A percentile compares a stretch with the other conserved stretches of the same genome.
Conservation (phyloP, 2,888 invertebrate genomes). For the Isoperla grammatica region DNA sequence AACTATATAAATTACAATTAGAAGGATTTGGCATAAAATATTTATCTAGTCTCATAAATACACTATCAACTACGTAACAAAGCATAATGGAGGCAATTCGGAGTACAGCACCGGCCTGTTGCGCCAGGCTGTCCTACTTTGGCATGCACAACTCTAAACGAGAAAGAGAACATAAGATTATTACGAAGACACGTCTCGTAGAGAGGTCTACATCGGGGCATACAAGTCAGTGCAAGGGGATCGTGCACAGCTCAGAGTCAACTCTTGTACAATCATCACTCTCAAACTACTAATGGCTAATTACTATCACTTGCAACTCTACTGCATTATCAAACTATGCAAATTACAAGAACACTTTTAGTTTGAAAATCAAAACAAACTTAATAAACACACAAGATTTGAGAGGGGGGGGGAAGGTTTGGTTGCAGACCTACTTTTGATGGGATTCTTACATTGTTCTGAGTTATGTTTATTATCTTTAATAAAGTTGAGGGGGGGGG, state of each 20-base stretch:
- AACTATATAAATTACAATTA: too few relatives aligned
- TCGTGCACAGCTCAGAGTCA: slow-evolving; percentile 26
- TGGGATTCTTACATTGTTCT: too few relatives aligned
- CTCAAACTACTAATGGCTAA: too few relatives aligned
- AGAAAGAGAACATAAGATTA: slow-evolving; percentile 8
- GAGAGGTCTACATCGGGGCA: not conserved
- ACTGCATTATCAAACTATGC: not conserved
- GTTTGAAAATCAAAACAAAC: not conserved
- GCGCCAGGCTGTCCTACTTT: not conserved
- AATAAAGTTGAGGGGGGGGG: too few relatives aligned
- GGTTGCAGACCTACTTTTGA: too few relatives aligned
- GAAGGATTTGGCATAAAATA: too few relatives aligned
- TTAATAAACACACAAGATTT: not conserved
- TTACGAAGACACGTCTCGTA: slow-evolving; percentile 1
- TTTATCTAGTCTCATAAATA: too few relatives aligned
- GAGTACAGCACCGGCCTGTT: not conserved
- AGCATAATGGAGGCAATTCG: too few relatives aligned
- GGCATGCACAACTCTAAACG: slow-evolving; percentile 16
- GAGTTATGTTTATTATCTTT: too few relatives aligned
- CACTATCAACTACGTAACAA: too few relatives aligned
- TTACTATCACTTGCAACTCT: too few relatives aligned
- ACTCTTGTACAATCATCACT: too few relatives aligned
- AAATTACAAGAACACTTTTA: not conserved
- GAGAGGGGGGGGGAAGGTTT: not conserved
- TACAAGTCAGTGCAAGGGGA: slow-evolving; percentile 19